Evolutionary conservation across 1,140 invertebrate genomes (phyloP).

Genomic region (Bombus picipes): DNA sequence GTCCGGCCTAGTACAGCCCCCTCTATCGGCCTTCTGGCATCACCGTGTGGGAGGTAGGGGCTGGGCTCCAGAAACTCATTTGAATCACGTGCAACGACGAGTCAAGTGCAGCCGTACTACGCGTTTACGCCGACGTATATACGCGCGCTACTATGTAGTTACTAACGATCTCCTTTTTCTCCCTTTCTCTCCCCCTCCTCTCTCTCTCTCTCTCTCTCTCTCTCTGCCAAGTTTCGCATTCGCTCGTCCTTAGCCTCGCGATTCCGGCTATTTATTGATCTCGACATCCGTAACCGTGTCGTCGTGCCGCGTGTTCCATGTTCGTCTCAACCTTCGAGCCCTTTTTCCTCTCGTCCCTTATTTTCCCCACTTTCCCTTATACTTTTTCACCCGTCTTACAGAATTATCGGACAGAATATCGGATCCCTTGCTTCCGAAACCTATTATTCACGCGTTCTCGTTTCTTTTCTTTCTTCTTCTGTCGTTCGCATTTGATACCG

Average conservation of each 20-base stretch:
- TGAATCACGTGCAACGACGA: conserved; percentile 67
- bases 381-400: background rate
- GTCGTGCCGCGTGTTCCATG: too few species aligned
- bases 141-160: conserved; percentile 54
- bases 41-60: conserved; percentile 18
- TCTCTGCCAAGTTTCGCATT: background rate
- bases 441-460: background rate
- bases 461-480: conserved; percentile 6
- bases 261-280: conserved; percentile 50
- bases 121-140: conserved; percentile 38
- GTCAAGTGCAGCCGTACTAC: conserved; percentile 65
- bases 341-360: background rate
- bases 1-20: conserved; percentile 34
- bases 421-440: background rate
- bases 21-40: conserved; percentile 25
- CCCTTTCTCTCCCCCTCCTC: background rate
- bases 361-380: background rate
- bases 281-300: conserved; percentile 24
- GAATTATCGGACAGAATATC: background rate
- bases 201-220: background rate
- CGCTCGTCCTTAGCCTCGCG: background rate
- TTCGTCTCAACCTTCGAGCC: background rate
- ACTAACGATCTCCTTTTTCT: conserved; percentile 33
- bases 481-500: background rate
- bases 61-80: conserved; percentile 65